phyloP scores from a whole-genome alignment of 2,797 vertebrate species.

The Mionectes olivaceus region DNA sequence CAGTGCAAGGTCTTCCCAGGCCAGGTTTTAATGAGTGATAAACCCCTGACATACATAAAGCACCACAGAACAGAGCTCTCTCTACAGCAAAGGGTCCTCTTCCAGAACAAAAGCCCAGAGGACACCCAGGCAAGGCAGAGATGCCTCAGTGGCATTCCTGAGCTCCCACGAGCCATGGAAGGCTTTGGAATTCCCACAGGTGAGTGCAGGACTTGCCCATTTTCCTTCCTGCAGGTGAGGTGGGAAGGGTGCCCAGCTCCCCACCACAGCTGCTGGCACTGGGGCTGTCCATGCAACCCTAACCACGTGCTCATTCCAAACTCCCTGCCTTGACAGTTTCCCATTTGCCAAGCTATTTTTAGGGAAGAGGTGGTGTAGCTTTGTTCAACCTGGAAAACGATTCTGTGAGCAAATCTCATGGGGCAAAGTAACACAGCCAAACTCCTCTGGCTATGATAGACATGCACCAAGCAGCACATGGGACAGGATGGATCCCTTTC shows the following conservation, averaged over 20 bases:
- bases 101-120: not conserved
- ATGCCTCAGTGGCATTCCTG: not conserved
- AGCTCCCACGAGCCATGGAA: not conserved
- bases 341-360: not conserved
- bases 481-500: not conserved
- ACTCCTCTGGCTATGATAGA: rapidly evolving
- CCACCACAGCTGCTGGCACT: rapidly evolving
- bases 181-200: not conserved
- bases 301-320: not conserved
- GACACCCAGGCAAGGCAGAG: not conserved
- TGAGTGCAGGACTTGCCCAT: not conserved
- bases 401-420: rapidly evolving
- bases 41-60: not conserved
- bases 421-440: not conserved
- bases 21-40: not conserved
- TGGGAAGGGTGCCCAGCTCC: not conserved
- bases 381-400: not conserved
- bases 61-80: not conserved
- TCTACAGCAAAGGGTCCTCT: not conserved
- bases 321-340: not conserved
- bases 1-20: not conserved
- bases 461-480: not conserved
- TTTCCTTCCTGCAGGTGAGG: not conserved
- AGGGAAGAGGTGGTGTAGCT: not conserved
- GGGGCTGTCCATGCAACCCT: not conserved